These are phyloP conservation scores for Desoria tigrina DNA, from an alignment of 2,888 invertebrate species.

Conservation along the genomic window DNA sequence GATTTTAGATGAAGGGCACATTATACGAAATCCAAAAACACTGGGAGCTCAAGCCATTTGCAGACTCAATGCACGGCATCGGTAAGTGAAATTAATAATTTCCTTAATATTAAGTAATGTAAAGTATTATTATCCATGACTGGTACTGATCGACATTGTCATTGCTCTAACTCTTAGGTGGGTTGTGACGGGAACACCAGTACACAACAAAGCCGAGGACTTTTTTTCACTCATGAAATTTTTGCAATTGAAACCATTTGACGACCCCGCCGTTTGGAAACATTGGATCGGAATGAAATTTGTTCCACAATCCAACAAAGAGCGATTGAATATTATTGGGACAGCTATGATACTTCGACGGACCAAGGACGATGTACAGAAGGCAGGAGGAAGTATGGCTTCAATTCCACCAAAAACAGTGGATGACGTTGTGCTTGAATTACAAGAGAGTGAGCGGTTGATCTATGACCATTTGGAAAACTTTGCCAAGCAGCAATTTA, in stretches of 20 bases:
- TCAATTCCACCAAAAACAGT: conserved; percentile 66
- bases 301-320: conserved; percentile 66
- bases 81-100: conserved; percentile 88
- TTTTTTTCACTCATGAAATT: conserved; percentile 79
- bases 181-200: conserved; percentile 77
- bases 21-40: conserved; percentile 75
- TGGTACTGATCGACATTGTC: too few species aligned
- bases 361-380: conserved; percentile 78
- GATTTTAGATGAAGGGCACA: conserved; percentile 90
- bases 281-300: conserved; percentile 82
- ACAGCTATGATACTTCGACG: conserved; percentile 82
- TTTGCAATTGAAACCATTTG: conserved; percentile 81
- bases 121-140: too few species aligned
- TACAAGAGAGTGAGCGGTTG: conserved; percentile 70
- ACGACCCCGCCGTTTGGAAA: conserved; percentile 87
- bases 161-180: too few species aligned
- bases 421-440: conserved; percentile 63
- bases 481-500: conserved; percentile 57
- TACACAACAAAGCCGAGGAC: conserved; percentile 71
- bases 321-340: conserved; percentile 79
- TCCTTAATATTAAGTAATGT: too few species aligned
- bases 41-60: conserved; percentile 72
- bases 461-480: conserved; percentile 72
- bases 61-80: conserved; percentile 63
- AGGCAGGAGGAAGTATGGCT: conserved; percentile 59